Percentiles rank a stretch among this genome's conserved stretches.
Evolutionary conservation across 1,140 invertebrate genomes (phyloP).

Genomic region (Micrasema minimum): DNA sequence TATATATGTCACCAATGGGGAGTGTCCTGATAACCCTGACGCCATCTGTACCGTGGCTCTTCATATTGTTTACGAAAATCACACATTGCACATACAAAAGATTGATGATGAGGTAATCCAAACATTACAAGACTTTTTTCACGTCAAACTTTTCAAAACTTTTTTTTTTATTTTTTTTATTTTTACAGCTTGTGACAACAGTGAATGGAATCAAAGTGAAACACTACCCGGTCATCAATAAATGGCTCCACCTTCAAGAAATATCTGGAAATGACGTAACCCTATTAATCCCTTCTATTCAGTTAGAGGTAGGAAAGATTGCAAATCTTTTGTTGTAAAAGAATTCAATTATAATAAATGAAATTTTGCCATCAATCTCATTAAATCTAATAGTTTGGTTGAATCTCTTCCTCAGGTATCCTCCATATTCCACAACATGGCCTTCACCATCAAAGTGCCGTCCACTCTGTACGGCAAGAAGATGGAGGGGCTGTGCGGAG

Average conservation of each 20-base stretch:
- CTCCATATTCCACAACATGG: slow-evolving; percentile 66
- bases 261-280: slow-evolving; percentile 64
- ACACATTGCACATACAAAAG: slow-evolving; percentile 70
- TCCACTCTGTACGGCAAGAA: slow-evolving; percentile 77
- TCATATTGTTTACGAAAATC: slow-evolving; percentile 73
- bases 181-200: slow-evolving; percentile 56
- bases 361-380: too few relatives aligned
- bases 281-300: slow-evolving; percentile 61
- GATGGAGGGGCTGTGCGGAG: slow-evolving; percentile 83
- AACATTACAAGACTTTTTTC: background rate
- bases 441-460: slow-evolving; percentile 74
- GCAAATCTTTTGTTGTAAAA: too few relatives aligned
- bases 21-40: slow-evolving; percentile 66
- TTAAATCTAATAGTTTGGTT: too few relatives aligned
- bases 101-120: slow-evolving; percentile 25
- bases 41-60: slow-evolving; percentile 72
- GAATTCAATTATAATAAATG: too few relatives aligned
- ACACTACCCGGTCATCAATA: slow-evolving; percentile 65
- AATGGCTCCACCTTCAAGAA: slow-evolving; percentile 66
- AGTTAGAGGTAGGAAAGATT: slow-evolving; percentile 66
- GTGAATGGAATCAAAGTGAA: slow-evolving; percentile 61
- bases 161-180: slow-evolving; percentile 8
- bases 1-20: slow-evolving; percentile 72
- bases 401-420: slow-evolving; percentile 57
- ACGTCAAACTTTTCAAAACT: background rate